Conservation (phyloP, 2,888 invertebrate genomes). For the Epirrita christyi region DNA sequence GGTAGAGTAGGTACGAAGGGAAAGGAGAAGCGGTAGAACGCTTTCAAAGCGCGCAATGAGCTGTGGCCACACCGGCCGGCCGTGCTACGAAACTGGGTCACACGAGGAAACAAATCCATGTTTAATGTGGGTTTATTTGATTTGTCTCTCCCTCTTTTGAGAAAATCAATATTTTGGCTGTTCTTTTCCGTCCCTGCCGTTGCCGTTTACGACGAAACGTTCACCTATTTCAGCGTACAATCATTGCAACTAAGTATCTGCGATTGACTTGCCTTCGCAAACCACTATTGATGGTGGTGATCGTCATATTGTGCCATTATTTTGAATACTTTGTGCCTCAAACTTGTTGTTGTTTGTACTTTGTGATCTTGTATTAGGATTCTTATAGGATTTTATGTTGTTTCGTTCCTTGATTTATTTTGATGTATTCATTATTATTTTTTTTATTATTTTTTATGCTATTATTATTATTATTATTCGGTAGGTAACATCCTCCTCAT, state of each 20-base stretch:
- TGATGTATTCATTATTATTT: neutral
- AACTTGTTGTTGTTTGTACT: too few relatives aligned
- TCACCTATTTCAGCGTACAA: neutral
- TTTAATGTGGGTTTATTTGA: constrained; percentile 19
- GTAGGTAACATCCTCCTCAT: neutral
- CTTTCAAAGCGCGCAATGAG: constrained; percentile 48
- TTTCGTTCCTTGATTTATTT: neutral
- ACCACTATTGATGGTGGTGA: neutral
- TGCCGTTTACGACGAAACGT: neutral
- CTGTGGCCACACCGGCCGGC: constrained; percentile 48
- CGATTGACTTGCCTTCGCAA: neutral
- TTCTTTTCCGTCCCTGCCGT: neutral
- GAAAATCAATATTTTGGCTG: constrained; percentile 4
- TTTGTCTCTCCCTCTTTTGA: constrained; percentile 10
- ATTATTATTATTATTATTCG: too few relatives aligned
- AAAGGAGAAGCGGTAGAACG: constrained; percentile 34
- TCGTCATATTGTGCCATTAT: neutral
- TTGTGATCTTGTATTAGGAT: neutral
- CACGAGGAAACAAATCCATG: constrained; percentile 46
- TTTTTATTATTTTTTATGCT: too few relatives aligned
- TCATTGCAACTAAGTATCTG: too few relatives aligned
- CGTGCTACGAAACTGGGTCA: constrained; percentile 60
- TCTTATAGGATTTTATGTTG: neutral
- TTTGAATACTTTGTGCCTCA: too few relatives aligned
- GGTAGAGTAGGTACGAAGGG: constrained; percentile 25